Base-by-base conservation (phyloP, 2,888 invertebrate genomes). In the Microctonus aethiopoides region DNA sequence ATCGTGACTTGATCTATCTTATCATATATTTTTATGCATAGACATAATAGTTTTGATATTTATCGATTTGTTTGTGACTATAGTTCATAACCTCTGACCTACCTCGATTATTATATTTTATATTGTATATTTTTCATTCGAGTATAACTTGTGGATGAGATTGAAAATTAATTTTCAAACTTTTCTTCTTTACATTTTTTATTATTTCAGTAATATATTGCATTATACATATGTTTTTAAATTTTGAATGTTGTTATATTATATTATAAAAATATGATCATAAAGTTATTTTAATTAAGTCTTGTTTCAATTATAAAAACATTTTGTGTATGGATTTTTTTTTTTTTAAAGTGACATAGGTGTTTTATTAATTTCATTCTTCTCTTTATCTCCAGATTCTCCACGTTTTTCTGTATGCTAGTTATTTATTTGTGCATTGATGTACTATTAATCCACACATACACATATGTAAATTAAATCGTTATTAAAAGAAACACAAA, bases 61-160 rank as follows among this genome's bases (percentile, higher is more conserved):
- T 61, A 61, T 61, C n/a, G 61, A 61, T 41, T 61, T 13, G 24
- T 13, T 13, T 22, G 13, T 3, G 46, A 16, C 16, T 16, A 46
- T 46, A 46, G 39, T 41, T 61, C 24, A 39, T 41, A 39, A 61
- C 61, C 39, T 41, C 39, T 61, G 41, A 61, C 36, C 61, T 61
- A 61, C 39, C 39, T 39, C n/a, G 24, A 39, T 39, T 39, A 24
- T 61, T 24, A 24, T 24, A 24, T 61, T 61, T 39, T 24, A 20
- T 61, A 24, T 61, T 11, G 24, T 39, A 41, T 24, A n/a, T 13
- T 24, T 22, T 20, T 20, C n/a, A 13, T 10, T 11, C 24, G 13
- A n/a, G 24, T 29, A 29, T 29, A 29, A 29, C 7, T 29, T 29
- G 3, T 7, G 7, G 7, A 29, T 29, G 7, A 5, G 29, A 29